Conservation (phyloP, 2,113 vertebrate species). For the Lanius collurio region DNA sequence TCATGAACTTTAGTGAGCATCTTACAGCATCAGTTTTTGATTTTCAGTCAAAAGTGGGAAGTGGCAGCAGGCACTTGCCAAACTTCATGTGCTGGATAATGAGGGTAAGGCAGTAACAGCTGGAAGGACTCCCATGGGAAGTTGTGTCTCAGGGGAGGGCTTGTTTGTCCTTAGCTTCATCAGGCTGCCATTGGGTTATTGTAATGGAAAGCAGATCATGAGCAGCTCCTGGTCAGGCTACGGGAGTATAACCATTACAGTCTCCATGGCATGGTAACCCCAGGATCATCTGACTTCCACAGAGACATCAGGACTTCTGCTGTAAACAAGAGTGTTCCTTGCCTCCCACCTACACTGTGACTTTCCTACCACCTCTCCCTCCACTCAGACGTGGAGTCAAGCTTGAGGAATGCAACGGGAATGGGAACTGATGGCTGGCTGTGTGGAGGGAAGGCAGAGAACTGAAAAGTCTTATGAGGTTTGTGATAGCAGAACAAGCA, state of each 20-base stretch:
- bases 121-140: neutral
- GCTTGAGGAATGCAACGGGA: slow-evolving; percentile 42
- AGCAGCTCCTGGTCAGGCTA: neutral
- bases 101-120: neutral
- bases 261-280: neutral
- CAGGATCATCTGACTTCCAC: slow-evolving; percentile 34
- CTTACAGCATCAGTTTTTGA: neutral
- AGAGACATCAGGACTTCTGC: neutral
- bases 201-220: slow-evolving; percentile 1
- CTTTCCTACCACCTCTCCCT: slow-evolving; percentile 17
- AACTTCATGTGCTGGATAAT: neutral
- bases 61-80: neutral
- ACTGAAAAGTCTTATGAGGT: neutral
- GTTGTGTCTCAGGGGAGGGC: neutral
- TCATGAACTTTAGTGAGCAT: neutral
- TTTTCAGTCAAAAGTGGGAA: neutral
- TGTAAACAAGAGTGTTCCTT: slow-evolving; percentile 36
- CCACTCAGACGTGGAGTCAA: slow-evolving; percentile 30
- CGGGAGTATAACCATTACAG: neutral
- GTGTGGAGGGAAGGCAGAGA: neutral
- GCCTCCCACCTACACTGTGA: slow-evolving; percentile 39
- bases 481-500: slow-evolving; percentile 28
- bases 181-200: neutral
- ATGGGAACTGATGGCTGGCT: neutral
- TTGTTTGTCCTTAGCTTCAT: neutral